Evolutionary conservation across 2,113 vertebrate species (phyloP), one percentile per base, ranked within the genome.

Genomic region (Bothrops jararaca): DNA sequence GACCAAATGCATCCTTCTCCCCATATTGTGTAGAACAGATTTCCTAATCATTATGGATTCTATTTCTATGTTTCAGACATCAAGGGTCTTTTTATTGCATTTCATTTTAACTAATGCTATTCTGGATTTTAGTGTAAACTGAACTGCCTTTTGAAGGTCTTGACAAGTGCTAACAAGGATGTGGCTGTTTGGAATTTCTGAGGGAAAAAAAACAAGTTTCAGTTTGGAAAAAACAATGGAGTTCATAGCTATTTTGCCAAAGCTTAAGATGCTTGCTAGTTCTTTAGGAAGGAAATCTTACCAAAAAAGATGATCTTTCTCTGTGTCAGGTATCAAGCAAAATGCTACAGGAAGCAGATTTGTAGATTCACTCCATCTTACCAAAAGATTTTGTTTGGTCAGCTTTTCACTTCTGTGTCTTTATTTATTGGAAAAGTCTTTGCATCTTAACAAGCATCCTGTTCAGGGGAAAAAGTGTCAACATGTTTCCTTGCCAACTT

Each of bases 291-390:
- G 45, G 42, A 74, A 26, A 53, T 88, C 48, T 92, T 69, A 89
- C 60, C 42, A 48, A 48, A 56, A 58, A 95, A 89, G 26, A n/a
- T 18, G 15, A 88, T 85, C 22, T 92, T 94, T 92, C 93, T 90
- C 13, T 92, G 64, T 42, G 13, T 92, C 86, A 89, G 58, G 20
- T 45, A 56, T 29, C 60, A 26, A 85, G 64, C 89, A 26, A 80
- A 85, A 94, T 86, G 2, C 87, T 89, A 90, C 90, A 89, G 93
- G 92, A 95, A 87, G 64, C 93, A 42, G 23, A 85, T 52, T 7
- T 60, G 24, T 54, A 88, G 85, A 52, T 89, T 42, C 1, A 0
- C 89, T 90, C 0, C 0, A 57, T 85, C 0, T 74, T 60, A 58
- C 45, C 24, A 60, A 85, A 85, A 54, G 24, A 93, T 69, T 89